A percentile compares a stretch with the other conserved stretches of the same genome.
Evolutionary conservation across 2,113 vertebrate species (phyloP).

Genomic region (Crotalus viridis): DNA sequence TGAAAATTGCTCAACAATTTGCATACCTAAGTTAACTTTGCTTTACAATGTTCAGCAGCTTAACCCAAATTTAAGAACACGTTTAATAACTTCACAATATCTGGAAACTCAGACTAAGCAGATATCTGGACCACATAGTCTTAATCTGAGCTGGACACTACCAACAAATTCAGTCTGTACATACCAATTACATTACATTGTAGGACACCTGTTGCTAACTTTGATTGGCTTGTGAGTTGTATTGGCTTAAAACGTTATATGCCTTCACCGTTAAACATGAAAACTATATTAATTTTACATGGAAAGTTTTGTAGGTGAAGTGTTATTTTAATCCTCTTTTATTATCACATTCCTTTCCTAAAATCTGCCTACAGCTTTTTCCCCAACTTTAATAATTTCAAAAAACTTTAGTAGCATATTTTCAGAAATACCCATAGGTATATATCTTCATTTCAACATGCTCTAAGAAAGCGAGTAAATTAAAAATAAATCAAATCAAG

Average conservation of each 20-base stretch:
- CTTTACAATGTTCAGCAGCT: not conserved
- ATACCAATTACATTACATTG: conserved; percentile 52
- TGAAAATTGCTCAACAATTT: not conserved
- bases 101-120: not conserved
- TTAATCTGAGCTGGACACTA: conserved; percentile 34
- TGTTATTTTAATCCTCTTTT: conserved; percentile 44
- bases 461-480: not conserved
- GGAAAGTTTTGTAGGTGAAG: conserved; percentile 46
- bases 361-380: conserved; percentile 32
- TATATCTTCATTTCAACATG: conserved; percentile 35
- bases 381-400: conserved; percentile 51
- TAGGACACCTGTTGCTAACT: conserved; percentile 57
- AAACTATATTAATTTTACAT: conserved; percentile 59
- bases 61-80: not conserved
- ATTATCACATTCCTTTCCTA: conserved; percentile 34
- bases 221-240: conserved; percentile 60
- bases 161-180: not conserved
- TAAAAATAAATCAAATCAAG: not conserved
- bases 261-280: conserved; percentile 59
- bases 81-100: not conserved
- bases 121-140: not conserved
- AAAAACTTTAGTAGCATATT: conserved; percentile 39
- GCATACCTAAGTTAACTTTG: not conserved
- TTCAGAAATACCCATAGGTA: conserved; percentile 13
- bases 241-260: conserved; percentile 62